These are phyloP conservation scores for Telenomus remus DNA, from an alignment of 1,140 invertebrate genomes.

Conservation along the genomic window DNA sequence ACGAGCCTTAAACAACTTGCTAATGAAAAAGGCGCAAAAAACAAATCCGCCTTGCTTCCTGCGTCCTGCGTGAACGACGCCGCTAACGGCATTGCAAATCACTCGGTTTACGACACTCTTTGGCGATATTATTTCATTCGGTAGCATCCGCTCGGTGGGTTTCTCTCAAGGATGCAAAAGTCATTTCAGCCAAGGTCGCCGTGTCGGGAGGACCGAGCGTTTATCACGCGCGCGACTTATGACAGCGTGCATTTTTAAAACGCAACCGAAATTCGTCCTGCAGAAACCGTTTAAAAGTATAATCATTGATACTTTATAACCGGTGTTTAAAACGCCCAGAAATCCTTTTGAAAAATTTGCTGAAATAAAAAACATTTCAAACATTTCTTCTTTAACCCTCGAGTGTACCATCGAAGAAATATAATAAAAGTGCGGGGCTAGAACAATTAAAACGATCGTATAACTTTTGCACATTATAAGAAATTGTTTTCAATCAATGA, in stretches of 20 bases:
- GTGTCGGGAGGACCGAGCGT: constrained; percentile 37
- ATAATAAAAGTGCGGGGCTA: too few relatives aligned
- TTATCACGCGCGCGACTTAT: constrained; percentile 31
- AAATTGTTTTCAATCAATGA: too few relatives aligned
- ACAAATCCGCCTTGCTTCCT: constrained; percentile 53
- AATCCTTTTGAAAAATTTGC: too few relatives aligned
- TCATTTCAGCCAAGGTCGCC: constrained; percentile 48
- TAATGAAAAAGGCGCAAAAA: constrained; percentile 40
- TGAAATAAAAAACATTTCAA: too few relatives aligned
- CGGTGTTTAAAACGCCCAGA: background rate
- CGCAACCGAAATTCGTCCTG: background rate
- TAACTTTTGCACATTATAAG: too few relatives aligned
- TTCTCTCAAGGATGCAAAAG: constrained; percentile 49
- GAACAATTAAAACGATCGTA: too few relatives aligned
- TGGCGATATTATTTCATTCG: constrained; percentile 54
- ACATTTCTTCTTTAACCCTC: too few relatives aligned
- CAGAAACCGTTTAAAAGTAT: background rate
- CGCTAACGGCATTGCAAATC: constrained; percentile 52
- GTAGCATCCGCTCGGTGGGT: constrained; percentile 44
- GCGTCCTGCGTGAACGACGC: constrained; percentile 43
- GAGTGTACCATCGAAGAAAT: too few relatives aligned
- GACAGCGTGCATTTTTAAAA: constrained; percentile 29
- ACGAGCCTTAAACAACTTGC: constrained; percentile 48
- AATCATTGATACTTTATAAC: too few relatives aligned
- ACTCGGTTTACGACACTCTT: constrained; percentile 53